A percentile compares a stretch with the other conserved stretches of the same genome.
These are phyloP conservation scores for Danio aesculapii DNA, from an alignment of 2,797 vertebrate species.

Conservation along the genomic window DNA sequence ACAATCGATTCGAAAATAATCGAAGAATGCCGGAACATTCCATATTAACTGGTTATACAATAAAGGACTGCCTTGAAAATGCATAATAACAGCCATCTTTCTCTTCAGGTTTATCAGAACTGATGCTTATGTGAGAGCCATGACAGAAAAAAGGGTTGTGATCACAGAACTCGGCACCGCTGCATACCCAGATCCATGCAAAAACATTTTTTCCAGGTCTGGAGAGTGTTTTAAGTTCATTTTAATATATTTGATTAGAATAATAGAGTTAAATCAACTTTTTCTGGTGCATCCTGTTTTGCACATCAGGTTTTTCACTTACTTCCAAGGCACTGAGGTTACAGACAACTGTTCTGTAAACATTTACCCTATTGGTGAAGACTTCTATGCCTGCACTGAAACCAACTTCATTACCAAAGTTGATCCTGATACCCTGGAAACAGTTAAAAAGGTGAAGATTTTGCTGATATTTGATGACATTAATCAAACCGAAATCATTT, in stretches of 20 bases:
- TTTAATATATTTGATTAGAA: too few species aligned
- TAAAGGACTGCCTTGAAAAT: too few species aligned
- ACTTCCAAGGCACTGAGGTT: constrained; percentile 92
- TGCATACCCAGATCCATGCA: constrained; percentile 94
- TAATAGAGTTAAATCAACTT: too few species aligned
- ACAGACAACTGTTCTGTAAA: constrained; percentile 95
- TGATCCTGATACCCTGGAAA: constrained; percentile 92
- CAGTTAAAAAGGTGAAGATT: constrained; percentile 87
- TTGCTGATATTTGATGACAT: background rate
- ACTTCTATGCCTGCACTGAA: constrained; percentile 95
- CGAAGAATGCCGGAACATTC: too few species aligned
- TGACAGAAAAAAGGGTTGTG: constrained; percentile 93
- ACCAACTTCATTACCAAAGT: constrained; percentile 95
- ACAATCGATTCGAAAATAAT: too few species aligned
- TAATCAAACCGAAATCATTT: too few species aligned
- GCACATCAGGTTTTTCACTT: constrained; percentile 90
- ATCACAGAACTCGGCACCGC: constrained; percentile 94
- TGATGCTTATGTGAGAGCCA: constrained; percentile 88
- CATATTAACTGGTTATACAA: too few species aligned
- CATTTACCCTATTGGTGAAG: constrained; percentile 91
- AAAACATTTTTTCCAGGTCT: constrained; percentile 97
- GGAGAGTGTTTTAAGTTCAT: background rate
- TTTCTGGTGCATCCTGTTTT: constrained; percentile 19
- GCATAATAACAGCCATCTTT: too few species aligned
- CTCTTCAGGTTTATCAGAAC: constrained; percentile 85